Conservation (phyloP, 2,797 vertebrate genomes). For the Bradypodion pumilum region DNA sequence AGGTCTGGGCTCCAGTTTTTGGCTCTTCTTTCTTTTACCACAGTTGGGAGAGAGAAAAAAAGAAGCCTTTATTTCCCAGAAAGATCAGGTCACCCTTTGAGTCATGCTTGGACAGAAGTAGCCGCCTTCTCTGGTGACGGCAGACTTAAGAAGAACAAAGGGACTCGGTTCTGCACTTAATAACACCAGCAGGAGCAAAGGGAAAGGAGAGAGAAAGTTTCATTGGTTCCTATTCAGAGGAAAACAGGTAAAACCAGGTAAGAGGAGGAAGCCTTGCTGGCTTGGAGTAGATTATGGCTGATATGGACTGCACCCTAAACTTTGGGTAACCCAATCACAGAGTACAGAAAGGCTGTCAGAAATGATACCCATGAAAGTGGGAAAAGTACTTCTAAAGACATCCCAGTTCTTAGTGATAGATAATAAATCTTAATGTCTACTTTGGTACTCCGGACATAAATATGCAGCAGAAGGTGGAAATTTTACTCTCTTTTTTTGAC, state of each 20-base stretch:
- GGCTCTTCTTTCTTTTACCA: constrained; percentile 19
- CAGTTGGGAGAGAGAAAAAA: not conserved
- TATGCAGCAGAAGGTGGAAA: not conserved
- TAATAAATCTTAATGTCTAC: not conserved
- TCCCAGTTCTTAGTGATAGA: not conserved
- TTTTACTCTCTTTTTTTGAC: too few relatives aligned
- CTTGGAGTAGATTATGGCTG: constrained; percentile 5
- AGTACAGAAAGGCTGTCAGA: not conserved
- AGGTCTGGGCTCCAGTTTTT: not conserved
- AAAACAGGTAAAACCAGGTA: constrained; percentile 75
- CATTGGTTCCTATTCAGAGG: constrained; percentile 72
- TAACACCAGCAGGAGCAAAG: constrained; percentile 24
- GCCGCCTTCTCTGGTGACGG: constrained; percentile 41
- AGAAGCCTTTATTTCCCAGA: constrained; percentile 52
- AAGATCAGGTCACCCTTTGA: constrained; percentile 56
- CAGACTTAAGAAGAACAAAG: constrained; percentile 50
- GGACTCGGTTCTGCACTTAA: constrained; percentile 34
- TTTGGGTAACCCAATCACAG: constrained; percentile 26
- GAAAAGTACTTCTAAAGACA: not conserved
- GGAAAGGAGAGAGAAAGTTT: constrained; percentile 3
- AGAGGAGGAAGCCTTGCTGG: constrained; percentile 21
- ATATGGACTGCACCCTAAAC: constrained; percentile 35
- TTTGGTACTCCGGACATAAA: not conserved
- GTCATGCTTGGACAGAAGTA: constrained; percentile 38
- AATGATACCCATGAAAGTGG: not conserved